Conservation (phyloP, 1,140 invertebrate genomes). For the Diploscapter pachys region DNA sequence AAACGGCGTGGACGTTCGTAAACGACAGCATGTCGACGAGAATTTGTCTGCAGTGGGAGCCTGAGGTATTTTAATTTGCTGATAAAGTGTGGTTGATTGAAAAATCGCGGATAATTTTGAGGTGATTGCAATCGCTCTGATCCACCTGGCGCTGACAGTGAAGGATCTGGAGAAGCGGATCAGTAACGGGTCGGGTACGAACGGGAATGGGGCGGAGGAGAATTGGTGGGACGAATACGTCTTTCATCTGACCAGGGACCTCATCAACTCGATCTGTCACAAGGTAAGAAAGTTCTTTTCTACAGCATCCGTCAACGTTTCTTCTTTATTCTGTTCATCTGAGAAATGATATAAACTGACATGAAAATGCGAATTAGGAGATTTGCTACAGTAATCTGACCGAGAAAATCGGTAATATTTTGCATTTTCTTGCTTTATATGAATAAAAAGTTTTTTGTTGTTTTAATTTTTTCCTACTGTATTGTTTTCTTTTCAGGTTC, state of each 20-base stretch:
- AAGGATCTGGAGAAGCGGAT: constrained; percentile 69
- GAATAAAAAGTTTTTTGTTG: constrained; percentile 49
- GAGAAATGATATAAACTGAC: too few relatives aligned
- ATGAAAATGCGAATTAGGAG: too few relatives aligned
- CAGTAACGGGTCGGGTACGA: neutral
- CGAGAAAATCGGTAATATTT: too few relatives aligned
- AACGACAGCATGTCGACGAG: constrained; percentile 97
- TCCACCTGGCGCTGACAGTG: constrained; percentile 51
- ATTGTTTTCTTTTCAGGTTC: neutral
- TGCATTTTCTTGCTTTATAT: constrained; percentile 66
- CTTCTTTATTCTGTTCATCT: too few relatives aligned
- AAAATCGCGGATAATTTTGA: constrained; percentile 94
- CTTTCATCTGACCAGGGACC: too few relatives aligned
- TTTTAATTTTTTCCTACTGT: constrained; percentile 5
- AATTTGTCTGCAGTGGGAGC: constrained; percentile 65
- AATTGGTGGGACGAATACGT: too few relatives aligned
- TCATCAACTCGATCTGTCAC: too few relatives aligned
- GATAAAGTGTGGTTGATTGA: neutral
- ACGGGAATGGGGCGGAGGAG: too few relatives aligned
- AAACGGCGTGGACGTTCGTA: constrained; percentile 99
- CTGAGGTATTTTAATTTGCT: neutral
- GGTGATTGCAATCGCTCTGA: constrained; percentile 53
- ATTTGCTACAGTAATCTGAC: too few relatives aligned
- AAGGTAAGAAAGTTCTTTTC: too few relatives aligned
- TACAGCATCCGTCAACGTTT: too few relatives aligned